Conservation (phyloP, 1,140 invertebrate species). For the Cecropterus lyciades region DNA sequence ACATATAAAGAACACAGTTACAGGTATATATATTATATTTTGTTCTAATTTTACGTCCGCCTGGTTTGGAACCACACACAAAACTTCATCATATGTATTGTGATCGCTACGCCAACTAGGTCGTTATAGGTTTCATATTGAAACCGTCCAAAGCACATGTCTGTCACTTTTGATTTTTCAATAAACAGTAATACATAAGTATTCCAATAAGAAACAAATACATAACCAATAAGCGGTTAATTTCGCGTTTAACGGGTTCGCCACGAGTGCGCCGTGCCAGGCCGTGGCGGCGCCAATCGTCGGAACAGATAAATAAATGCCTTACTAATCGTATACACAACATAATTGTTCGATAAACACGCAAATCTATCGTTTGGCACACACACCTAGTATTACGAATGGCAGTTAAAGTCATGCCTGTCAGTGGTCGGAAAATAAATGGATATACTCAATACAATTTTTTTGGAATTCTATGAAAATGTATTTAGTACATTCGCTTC, state of each 20-base stretch:
- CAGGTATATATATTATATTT: too few relatives aligned
- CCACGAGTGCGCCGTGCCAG: constrained; percentile 10
- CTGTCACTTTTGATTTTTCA: not conserved
- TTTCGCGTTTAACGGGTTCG: constrained; percentile 5
- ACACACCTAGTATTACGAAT: constrained; percentile 13
- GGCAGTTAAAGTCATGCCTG: not conserved
- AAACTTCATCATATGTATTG: too few relatives aligned
- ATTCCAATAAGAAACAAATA: not conserved
- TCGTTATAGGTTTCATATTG: too few relatives aligned
- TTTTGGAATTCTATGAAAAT: too few relatives aligned
- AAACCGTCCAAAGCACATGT: not conserved
- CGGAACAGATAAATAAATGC: constrained; percentile 28
- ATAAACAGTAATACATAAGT: not conserved
- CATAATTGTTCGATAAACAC: constrained; percentile 19
- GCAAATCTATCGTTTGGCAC: constrained; percentile 22
- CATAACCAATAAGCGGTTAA: constrained; percentile 9
- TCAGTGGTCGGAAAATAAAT: not conserved
- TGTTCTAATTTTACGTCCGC: too few relatives aligned
- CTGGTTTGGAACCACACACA: too few relatives aligned
- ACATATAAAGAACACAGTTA: too few relatives aligned
- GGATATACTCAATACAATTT: too few relatives aligned
- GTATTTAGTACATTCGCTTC: too few relatives aligned
- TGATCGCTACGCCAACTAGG: too few relatives aligned
- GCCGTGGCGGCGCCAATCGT: constrained; percentile 13
- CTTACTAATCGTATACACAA: constrained; percentile 19